These are phyloP conservation scores for Callosobruchus maculatus DNA, from an alignment of 2,888 invertebrate species.

Conservation along the genomic window DNA sequence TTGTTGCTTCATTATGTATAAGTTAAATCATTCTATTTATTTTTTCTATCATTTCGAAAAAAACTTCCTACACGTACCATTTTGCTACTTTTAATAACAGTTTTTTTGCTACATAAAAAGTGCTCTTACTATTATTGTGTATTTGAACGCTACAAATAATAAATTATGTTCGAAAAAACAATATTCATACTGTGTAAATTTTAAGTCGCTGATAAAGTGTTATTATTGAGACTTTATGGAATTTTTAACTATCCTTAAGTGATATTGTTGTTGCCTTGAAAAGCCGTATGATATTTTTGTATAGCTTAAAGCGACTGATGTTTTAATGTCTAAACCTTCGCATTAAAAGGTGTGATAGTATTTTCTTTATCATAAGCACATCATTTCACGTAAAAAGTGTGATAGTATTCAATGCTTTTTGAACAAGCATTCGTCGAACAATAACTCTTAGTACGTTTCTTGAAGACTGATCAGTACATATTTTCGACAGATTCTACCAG, in stretches of 20 bases:
- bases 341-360: background rate
- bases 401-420: too few species aligned
- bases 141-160: background rate
- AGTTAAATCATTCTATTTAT: conserved; percentile 33
- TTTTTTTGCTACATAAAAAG: background rate
- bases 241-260: background rate
- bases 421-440: too few species aligned
- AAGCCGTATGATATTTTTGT: background rate
- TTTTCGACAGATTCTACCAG: too few species aligned
- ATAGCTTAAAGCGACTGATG: background rate
- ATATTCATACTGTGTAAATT: background rate
- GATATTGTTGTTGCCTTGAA: background rate
- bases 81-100: background rate
- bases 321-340: background rate
- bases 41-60: conserved; percentile 26
- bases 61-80: background rate
- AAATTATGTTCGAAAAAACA: background rate
- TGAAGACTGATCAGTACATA: too few species aligned
- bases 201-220: background rate
- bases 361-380: background rate
- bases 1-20: conserved; percentile 35
- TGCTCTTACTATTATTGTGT: background rate
- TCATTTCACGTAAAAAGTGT: too few species aligned
- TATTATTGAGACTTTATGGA: background rate
- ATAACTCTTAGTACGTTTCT: too few species aligned